Evolutionary conservation across 1,140 invertebrate genomes (phyloP).

Genomic region (Laodelphax striatellus): DNA sequence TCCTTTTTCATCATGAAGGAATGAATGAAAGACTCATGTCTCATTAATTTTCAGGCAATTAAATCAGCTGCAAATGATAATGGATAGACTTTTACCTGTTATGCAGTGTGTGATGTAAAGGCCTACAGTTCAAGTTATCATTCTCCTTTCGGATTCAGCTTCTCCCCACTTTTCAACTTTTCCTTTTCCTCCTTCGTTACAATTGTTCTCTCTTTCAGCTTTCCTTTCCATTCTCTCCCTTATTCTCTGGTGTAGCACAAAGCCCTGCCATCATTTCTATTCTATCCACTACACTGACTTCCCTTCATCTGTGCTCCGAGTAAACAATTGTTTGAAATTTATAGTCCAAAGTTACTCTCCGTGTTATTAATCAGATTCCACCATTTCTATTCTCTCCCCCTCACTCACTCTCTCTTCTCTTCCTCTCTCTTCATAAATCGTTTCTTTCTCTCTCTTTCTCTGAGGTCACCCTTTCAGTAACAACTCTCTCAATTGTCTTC

Average conservation of each 20-base stretch:
- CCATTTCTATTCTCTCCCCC: conserved; percentile 1
- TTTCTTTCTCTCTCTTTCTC: background rate
- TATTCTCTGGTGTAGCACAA: background rate
- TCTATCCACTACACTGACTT: background rate
- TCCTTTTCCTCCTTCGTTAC: too few species aligned
- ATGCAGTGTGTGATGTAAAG: too few species aligned
- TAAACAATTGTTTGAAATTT: background rate
- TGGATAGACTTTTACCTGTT: too few species aligned
- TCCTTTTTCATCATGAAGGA: too few species aligned
- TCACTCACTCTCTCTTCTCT: background rate
- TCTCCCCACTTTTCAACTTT: too few species aligned
- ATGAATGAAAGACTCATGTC: too few species aligned
- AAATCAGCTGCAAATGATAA: too few species aligned
- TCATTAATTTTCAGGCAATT: too few species aligned
- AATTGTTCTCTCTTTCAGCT: too few species aligned
- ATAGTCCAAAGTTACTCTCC: conserved; percentile 1
- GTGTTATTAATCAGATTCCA: background rate
- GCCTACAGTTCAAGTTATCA: too few species aligned
- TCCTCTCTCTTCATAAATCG: background rate
- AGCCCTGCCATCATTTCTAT: background rate
- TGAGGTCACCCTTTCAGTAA: background rate
- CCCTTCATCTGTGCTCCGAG: background rate
- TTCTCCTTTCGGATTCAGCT: too few species aligned
- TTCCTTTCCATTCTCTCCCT: background rate
- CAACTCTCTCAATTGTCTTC: background rate